These are phyloP conservation scores for Rhinogobius similis DNA, from an alignment of 2,113 vertebrate species.

Conservation along the genomic window DNA sequence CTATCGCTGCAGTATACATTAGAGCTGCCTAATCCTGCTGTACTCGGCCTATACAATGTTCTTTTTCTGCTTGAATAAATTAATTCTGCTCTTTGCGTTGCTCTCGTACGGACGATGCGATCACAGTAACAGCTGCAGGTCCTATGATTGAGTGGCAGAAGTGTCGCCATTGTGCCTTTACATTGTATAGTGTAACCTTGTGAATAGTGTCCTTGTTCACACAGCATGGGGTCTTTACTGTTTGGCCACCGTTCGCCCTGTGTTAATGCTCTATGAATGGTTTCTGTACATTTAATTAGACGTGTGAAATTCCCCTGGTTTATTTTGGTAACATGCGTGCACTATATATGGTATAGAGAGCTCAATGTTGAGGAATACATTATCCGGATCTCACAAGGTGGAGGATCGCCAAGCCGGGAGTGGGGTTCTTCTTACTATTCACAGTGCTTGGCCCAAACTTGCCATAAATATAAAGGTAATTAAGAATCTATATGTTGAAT, in stretches of 20 bases:
- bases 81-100: not conserved
- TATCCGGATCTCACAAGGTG: too few relatives aligned
- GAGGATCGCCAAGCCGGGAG: too few relatives aligned
- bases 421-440: too few relatives aligned
- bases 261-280: not conserved
- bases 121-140: not conserved
- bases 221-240: not conserved
- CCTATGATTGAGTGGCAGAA: too few relatives aligned
- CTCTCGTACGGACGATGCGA: not conserved
- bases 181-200: not conserved
- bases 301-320: not conserved
- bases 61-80: not conserved
- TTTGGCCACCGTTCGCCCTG: too few relatives aligned
- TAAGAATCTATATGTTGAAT: too few relatives aligned
- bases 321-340: not conserved
- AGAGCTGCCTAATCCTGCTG: not conserved
- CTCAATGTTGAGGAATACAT: too few relatives aligned
- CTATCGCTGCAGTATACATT: slow-evolving; percentile 4
- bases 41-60: not conserved
- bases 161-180: not conserved
- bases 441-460: too few relatives aligned
- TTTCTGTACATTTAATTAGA: not conserved
- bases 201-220: not conserved
- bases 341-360: too few relatives aligned
- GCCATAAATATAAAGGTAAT: too few relatives aligned